These are phyloP conservation scores for Mugil cephalus DNA, from an alignment of 2,113 vertebrate species.

Conservation along the genomic window DNA sequence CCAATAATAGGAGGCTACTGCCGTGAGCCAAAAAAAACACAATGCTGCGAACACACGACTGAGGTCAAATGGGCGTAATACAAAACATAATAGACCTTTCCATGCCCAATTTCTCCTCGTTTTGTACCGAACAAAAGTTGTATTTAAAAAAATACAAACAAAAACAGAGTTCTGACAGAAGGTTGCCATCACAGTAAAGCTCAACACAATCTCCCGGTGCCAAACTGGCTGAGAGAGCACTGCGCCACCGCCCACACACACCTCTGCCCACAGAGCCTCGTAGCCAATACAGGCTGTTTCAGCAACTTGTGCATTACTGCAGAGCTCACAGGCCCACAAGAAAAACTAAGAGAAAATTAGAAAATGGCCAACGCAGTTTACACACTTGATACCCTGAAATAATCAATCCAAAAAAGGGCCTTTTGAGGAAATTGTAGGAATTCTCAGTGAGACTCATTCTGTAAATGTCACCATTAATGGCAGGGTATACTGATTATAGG, in stretches of 20 bases:
- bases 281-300: conserved; percentile 66
- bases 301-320: conserved; percentile 64
- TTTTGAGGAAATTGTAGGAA: neutral
- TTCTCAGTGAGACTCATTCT: conserved; percentile 3
- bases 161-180: conserved; percentile 66
- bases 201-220: conserved; percentile 60
- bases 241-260: conserved; percentile 71
- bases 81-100: conserved; percentile 11
- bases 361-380: neutral
- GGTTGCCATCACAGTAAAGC: conserved; percentile 70
- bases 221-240: conserved; percentile 77
- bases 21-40: neutral
- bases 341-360: neutral
- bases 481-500: conserved; percentile 31
- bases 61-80: conserved; percentile 19
- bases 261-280: conserved; percentile 74
- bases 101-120: neutral
- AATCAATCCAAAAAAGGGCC: conserved; percentile 3
- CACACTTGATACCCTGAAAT: neutral
- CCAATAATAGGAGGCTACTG: neutral
- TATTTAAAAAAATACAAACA: conserved; percentile 31
- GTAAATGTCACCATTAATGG: conserved; percentile 48
- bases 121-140: conserved; percentile 22
- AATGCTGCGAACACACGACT: neutral
- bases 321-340: conserved; percentile 31